These are phyloP conservation scores for Oncopodura yosiiana DNA, from an alignment of 1,140 invertebrate species.

Conservation along the genomic window DNA sequence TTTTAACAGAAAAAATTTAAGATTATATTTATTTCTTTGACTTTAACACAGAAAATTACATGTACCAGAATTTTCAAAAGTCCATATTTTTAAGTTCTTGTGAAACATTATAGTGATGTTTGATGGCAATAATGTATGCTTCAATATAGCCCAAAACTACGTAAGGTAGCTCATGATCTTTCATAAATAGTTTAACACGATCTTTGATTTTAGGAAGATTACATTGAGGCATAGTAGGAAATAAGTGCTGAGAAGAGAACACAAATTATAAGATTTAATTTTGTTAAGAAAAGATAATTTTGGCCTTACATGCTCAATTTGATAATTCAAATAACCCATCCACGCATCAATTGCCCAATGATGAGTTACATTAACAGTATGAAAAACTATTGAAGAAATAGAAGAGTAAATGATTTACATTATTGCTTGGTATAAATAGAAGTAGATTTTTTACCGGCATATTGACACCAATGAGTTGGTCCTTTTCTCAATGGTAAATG, in stretches of 20 bases:
- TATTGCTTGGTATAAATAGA: no score
- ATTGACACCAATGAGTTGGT: slow-evolving; percentile 16
- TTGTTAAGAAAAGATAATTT: no score
- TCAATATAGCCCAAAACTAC: background rate
- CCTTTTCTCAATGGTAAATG: slow-evolving; percentile 6
- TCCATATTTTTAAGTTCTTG: background rate
- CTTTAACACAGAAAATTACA: no score
- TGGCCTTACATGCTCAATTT: slow-evolving; percentile 24
- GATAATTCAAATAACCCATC: slow-evolving; percentile 18
- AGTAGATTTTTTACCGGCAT: no score
- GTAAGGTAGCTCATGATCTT: slow-evolving; percentile 2
- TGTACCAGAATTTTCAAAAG: no score
- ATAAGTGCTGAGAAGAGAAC: no score
- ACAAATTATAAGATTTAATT: no score
- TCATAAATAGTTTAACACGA: background rate
- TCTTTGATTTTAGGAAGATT: background rate
- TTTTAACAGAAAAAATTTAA: no score
- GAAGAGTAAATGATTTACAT: no score
- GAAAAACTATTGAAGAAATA: no score
- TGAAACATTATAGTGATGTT: slow-evolving; percentile 1
- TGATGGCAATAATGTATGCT: background rate
- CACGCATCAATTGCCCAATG: slow-evolving; percentile 2
- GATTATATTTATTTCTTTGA: no score
- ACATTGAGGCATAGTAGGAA: slow-evolving; percentile 4
- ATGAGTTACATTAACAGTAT: slow-evolving; percentile 6